Base-by-base conservation (phyloP, 1,140 invertebrate species). In the Scaptomyza hsui region DNA sequence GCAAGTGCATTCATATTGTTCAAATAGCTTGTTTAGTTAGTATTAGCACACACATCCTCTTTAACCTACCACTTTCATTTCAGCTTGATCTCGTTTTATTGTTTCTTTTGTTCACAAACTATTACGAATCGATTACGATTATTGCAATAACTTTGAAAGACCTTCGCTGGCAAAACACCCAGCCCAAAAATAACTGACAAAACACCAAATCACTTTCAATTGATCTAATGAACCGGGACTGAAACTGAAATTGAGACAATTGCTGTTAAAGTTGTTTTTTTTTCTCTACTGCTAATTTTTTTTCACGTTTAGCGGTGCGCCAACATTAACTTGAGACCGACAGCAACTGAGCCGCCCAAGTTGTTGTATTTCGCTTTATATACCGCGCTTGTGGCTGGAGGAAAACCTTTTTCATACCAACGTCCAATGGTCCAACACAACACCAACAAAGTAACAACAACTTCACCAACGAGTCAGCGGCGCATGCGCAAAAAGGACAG, bases 291-390 rank as follows among this genome's bases (percentile, higher is more conserved):
- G n/a, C n/a, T n/a, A n/a, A n/a, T n/a, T 47, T 41, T 44, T 44
- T 4, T 68, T 62, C 57, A 67, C 82, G 79, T 61, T 77, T 71
- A 78, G 64, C 81, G 75, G 60, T 55, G 72, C 67, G 72, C 72
- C 61, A 59, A 71, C 72, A 75, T 72, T 79, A 51, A 65, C 80
- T 86, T 71, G 56, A 76, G 65, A 81, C 81, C 81, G 81, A 86
- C 77, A 79, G 74, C 74, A 73, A 86, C 81, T 86, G 81, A 86
- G 77, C 70, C 81, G 82, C 82, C 81, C 78, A 86, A 79, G 81
- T 86, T 86, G 81, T 81, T 88, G 81, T 81, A 78, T 69, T 75
- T 86, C 82, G 81, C 81, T 88, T 86, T 86, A 86, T 86, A 86
- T 86, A 88, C 81, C 61, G 48, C 63, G 69, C 49, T 42, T 44